phyloP scores from a whole-genome alignment of 2,888 invertebrate genomes.

The Epirrhoe alternata region DNA sequence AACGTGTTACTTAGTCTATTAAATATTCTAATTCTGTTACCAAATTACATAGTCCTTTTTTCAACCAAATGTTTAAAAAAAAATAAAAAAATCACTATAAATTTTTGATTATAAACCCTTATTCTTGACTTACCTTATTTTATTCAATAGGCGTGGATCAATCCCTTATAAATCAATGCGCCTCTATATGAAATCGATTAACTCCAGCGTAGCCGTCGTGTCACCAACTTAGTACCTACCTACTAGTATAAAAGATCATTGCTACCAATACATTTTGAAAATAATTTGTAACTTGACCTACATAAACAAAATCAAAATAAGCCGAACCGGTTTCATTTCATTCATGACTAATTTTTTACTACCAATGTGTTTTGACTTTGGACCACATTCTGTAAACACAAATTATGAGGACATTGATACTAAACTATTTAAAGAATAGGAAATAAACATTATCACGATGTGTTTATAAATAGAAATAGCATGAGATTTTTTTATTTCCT shows the following conservation, averaged over 20 bases:
- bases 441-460: slow-evolving; percentile 1
- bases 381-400: slow-evolving; percentile 1
- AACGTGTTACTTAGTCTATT: neutral
- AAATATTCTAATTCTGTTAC: neutral
- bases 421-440: slow-evolving; percentile 20
- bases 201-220: neutral
- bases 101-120: too few species aligned
- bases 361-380: slow-evolving; percentile 1
- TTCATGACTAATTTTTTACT: slow-evolving; percentile 11
- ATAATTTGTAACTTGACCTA: slow-evolving; percentile 12
- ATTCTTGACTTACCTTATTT: too few species aligned
- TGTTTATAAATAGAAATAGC: slow-evolving; percentile 9
- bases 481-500: slow-evolving; percentile 10
- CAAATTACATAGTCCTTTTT: neutral
- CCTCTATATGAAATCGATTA: too few species aligned
- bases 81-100: too few species aligned
- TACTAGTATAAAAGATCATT: too few species aligned
- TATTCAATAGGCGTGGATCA: too few species aligned
- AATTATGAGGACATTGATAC: slow-evolving; percentile 23
- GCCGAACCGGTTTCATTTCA: slow-evolving; percentile 15
- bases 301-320: slow-evolving; percentile 11
- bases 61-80: too few species aligned
- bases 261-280: slow-evolving; percentile 1
- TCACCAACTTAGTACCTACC: neutral
- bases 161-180: too few species aligned